A percentile compares a stretch with the other conserved stretches of the same genome.
phyloP scores from a whole-genome alignment of 2,888 invertebrate genomes.

The Muscina levida region DNA sequence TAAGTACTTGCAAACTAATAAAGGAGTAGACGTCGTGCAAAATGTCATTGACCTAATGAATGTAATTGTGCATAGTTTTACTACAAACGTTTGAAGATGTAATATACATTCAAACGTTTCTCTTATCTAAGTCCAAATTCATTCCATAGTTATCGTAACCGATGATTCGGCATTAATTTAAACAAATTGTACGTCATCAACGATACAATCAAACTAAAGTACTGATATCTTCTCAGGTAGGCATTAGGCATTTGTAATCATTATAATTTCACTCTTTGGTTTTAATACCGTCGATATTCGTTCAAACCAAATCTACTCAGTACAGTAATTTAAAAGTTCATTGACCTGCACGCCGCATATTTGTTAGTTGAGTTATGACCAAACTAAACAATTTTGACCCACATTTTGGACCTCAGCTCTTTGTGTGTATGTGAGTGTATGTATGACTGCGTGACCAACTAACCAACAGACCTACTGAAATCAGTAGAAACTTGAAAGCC shows the following conservation, averaged over 20 bases:
- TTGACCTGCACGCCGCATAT: conserved; percentile 48
- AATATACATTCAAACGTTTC: neutral
- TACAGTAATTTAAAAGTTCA: conserved; percentile 39
- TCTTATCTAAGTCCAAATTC: neutral
- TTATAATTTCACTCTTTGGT: neutral
- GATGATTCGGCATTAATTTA: neutral
- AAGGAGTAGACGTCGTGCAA: no score
- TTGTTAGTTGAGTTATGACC: conserved; percentile 14
- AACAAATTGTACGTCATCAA: neutral
- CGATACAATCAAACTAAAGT: neutral
- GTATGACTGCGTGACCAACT: conserved; percentile 46
- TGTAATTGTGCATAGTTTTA: no score
- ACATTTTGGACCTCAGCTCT: conserved; percentile 59
- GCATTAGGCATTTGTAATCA: no score
- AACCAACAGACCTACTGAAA: conserved; percentile 60
- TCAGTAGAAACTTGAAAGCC: conserved; percentile 5
- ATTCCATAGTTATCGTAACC: neutral
- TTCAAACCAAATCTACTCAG: neutral
- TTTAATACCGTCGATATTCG: neutral
- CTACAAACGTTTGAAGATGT: neutral
- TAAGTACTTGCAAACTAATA: no score
- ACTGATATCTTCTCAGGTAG: neutral
- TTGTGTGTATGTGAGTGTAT: no score
- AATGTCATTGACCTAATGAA: neutral
- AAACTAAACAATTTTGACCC: conserved; percentile 47